Conservation (phyloP, 1,140 invertebrate genomes). For the Drosophila teissieri region DNA sequence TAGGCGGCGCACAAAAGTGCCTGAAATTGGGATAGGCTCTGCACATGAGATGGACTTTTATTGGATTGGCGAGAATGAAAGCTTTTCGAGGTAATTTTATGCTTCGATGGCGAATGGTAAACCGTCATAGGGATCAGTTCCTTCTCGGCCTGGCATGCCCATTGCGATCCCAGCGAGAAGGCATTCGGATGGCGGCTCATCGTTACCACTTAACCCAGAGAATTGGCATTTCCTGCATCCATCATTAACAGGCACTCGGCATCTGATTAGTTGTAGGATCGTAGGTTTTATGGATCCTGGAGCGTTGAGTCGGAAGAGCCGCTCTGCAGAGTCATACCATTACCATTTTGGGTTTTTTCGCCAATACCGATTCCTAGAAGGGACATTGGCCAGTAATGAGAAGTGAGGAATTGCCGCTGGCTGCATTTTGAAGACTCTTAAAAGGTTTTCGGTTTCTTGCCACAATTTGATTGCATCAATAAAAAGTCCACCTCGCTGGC, state of each 20-base stretch:
- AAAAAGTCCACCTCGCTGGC: conserved; percentile 56
- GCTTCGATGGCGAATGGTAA: conserved; percentile 2
- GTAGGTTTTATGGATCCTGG: conserved; percentile 29
- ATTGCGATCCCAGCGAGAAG: neutral
- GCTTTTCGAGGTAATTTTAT: conserved; percentile 19
- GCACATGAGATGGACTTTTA: conserved; percentile 1
- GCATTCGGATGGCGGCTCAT: conserved; percentile 4
- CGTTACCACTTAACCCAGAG: conserved; percentile 46
- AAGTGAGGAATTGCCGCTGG: conserved; percentile 71
- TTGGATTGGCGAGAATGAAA: conserved; percentile 1
- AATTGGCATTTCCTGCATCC: conserved; percentile 61
- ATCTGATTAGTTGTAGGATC: conserved; percentile 47
- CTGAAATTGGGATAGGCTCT: conserved; percentile 24
- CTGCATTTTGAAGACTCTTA: conserved; percentile 70
- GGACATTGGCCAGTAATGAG: conserved; percentile 50
- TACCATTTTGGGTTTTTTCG: conserved; percentile 59
- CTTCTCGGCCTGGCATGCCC: neutral
- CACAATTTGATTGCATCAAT: conserved; percentile 78
- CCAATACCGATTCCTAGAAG: conserved; percentile 67
- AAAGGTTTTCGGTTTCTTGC: conserved; percentile 55
- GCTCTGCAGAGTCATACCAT: conserved; percentile 22
- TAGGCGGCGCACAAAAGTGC: conserved; percentile 4
- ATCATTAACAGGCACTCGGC: conserved; percentile 61
- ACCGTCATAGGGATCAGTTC: neutral
- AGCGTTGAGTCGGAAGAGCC: conserved; percentile 13